Base-by-base conservation (phyloP, 2,797 vertebrate species). In the Paramormyrops hopkinsi region DNA sequence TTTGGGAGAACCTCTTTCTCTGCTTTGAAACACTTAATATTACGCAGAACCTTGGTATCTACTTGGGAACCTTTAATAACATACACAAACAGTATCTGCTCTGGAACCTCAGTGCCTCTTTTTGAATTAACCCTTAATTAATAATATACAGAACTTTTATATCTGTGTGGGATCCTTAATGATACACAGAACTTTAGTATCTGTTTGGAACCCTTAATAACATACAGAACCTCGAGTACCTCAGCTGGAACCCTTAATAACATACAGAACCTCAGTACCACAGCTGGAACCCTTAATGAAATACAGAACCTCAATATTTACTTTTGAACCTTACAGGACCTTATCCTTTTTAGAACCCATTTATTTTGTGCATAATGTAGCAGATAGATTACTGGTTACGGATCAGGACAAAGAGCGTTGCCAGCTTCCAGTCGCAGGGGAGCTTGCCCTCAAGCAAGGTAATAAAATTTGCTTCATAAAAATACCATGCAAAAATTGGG, bases 381-480 rank as follows among this genome's bases (percentile, higher is more conserved):
- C 79, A 83, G 44, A 50, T 48, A 48, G 79, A 48, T 46, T 83
- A n/a, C 41, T 19, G 41, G 79, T 83, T 83, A 50, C 1, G 3
- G 79, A 83, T 19, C 44, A 25, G 6, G 44, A 33, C 29, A 76
- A 76, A 41, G 14, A 11, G 8, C 9, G 1, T 25, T 8, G 41
- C 79, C 41, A 19, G 41, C 44, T n/a, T n/a, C 17, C 17, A 83
- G n/a, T 50, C 79, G 4, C 79, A 83, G 79, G n/a, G 3, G 17
- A 50, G 44, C 41, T 22, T 50, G 79, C 44, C 46, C 79, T 50
- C 17, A 22, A 25, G 79, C 41, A 83, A 11, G 19, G 46, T 83
- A 48, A 83, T 41, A n/a, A 22, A 83, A 83, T n/a, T 50, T 83
- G 79, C 44, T 22, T 83, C 79, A 83, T 83, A 83, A 83, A 83